Percentiles rank a stretch among this genome's conserved stretches.
Evolutionary conservation across 2,888 invertebrate genomes (phyloP).

Genomic region (Latheticus oryzae): DNA sequence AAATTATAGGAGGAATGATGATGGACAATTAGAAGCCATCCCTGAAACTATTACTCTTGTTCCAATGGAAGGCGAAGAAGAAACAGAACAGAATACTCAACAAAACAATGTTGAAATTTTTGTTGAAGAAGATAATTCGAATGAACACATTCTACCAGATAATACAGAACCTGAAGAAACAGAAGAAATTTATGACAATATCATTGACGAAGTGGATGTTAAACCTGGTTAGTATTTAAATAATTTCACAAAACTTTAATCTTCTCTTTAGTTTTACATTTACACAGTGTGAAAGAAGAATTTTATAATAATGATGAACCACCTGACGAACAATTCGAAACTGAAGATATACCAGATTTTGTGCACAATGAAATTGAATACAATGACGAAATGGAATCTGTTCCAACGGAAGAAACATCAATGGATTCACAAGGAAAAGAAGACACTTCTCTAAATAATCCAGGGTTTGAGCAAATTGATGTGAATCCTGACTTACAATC

Average conservation of each 20-base stretch:
- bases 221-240: slow-evolving; percentile 46
- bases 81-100: slow-evolving; percentile 5
- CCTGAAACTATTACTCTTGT: slow-evolving; percentile 61
- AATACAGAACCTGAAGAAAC: neutral
- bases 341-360: neutral
- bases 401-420: slow-evolving; percentile 1
- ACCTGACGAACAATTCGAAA: neutral
- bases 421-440: neutral
- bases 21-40: slow-evolving; percentile 62
- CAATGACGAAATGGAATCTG: neutral
- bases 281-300: slow-evolving; percentile 22
- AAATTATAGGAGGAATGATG: slow-evolving; percentile 57
- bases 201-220: slow-evolving; percentile 37
- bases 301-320: slow-evolving; percentile 1
- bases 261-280: too few species aligned
- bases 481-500: too few species aligned
- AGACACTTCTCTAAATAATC: neutral
- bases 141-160: slow-evolving; percentile 32
- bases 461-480: slow-evolving; percentile 16
- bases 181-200: slow-evolving; percentile 22
- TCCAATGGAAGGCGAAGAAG: slow-evolving; percentile 49
- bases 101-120: slow-evolving; percentile 6
- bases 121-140: slow-evolving; percentile 20
- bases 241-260: too few species aligned
- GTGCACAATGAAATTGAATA: neutral